Percentiles rank a stretch among this genome's conserved stretches.
phyloP scores from a whole-genome alignment of 2,113 vertebrate species.

The Sylvietta virens region DNA sequence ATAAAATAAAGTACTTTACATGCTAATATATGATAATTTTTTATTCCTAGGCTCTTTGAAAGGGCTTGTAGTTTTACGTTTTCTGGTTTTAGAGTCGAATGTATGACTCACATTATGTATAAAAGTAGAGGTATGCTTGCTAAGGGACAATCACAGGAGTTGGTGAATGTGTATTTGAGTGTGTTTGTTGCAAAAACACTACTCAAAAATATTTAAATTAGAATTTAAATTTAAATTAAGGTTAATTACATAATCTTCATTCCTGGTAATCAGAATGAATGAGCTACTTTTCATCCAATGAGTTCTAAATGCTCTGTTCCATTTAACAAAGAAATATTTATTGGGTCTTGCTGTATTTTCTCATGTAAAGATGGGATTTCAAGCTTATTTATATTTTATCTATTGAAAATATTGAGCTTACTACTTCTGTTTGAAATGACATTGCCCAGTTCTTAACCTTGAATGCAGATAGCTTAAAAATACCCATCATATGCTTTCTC shows the following conservation, averaged over 20 bases:
- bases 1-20: not conserved
- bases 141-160: rapidly evolving
- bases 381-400: not conserved
- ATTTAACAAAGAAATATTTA: not conserved
- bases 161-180: not conserved
- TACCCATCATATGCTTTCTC: not conserved
- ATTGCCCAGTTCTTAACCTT: not conserved
- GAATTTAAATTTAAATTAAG: not conserved
- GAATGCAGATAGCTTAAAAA: not conserved
- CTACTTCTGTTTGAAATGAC: not conserved
- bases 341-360: not conserved
- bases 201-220: not conserved
- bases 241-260: not conserved
- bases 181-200: not conserved
- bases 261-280: not conserved
- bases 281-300: not conserved
- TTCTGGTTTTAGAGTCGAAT: not conserved
- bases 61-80: not conserved
- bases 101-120: not conserved
- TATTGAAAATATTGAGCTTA: not conserved
- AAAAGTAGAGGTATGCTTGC: not conserved
- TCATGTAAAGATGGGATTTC: not conserved
- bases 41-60: not conserved
- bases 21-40: not conserved
- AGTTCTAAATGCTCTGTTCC: not conserved